Evolutionary conservation across 2,113 vertebrate species (phyloP), one percentile per base, ranked within the genome.

Genomic region (Melanotaenia duboulayi): DNA sequence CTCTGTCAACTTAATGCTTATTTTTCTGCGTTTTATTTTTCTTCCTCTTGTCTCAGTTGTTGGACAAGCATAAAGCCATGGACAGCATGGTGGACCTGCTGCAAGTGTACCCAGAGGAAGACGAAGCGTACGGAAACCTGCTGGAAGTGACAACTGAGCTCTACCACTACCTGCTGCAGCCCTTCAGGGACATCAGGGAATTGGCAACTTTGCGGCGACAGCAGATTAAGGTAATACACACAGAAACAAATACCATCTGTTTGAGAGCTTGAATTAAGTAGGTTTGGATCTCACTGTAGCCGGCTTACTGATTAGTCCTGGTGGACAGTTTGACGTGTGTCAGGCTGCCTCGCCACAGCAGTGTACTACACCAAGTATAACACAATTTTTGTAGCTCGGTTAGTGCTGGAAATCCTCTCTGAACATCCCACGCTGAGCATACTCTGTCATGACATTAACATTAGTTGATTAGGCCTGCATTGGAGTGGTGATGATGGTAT

Each of bases 161-260:
- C 12, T 99, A 99, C 85, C 97, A 99, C 90, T 99, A 97, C 82
- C 92, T 99, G 79, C 93, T 99, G 2, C 98, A 99, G 82, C 98
- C 98, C 1, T 99, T 99, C 90, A 92, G 97, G 89, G 97, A 99
- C 93, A 99, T 99, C 97, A 93, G 98, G 70, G 98, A 99, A 54
- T 93, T 99, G 68, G 97, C 97, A 0, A 99, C 98, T 96, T 89
- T 99, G 64, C 92, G 96, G 71, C 93, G 97, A 82, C 98, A 99
- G 86, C 98, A 99, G 92, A 99, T 99, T 91, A 99, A 99, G 97
- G 98, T 99, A 94, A 78, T 68, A 50, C 65, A 78, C 69, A 39
- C 24, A 37, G 28, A 65, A 55, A 72, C 71, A 57, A 55, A 52
- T 64, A 6, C 87, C 84, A 89, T 90, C 86, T 90, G 86, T 68